These are phyloP conservation scores for Stegastes partitus DNA, from an alignment of 2,113 vertebrate species.

Conservation along the genomic window DNA sequence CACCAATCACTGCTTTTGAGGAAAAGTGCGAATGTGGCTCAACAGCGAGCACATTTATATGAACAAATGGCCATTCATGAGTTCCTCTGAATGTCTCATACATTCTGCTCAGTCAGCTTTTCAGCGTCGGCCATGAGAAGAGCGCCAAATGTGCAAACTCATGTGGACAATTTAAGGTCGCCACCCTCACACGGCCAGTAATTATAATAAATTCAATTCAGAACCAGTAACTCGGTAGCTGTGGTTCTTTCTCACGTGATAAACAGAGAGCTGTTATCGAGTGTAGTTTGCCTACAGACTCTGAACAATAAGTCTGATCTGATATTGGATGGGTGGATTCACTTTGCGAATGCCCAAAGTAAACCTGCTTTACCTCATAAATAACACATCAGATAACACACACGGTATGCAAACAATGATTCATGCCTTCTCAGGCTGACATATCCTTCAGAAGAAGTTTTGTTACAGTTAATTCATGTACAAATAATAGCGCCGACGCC, in stretches of 20 bases:
- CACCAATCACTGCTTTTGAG: conserved; percentile 4
- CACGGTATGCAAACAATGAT: conserved; percentile 44
- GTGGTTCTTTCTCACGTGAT: not conserved
- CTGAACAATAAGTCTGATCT: conserved; percentile 3
- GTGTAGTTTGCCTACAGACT: not conserved
- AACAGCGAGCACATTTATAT: conserved; percentile 52
- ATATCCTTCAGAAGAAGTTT: not conserved
- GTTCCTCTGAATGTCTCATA: conserved; percentile 44
- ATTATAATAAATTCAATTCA: conserved; percentile 19
- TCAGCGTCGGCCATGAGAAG: not conserved
- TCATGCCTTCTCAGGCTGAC: not conserved
- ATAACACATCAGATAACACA: not conserved
- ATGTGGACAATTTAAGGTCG: conserved; percentile 40
- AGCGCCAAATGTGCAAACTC: conserved; percentile 5
- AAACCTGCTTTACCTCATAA: conserved; percentile 1
- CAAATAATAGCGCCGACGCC: conserved; percentile 20
- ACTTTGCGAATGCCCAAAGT: conserved; percentile 2
- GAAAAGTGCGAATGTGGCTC: conserved; percentile 36
- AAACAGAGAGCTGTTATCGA: not conserved
- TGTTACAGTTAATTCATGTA: conserved; percentile 11
- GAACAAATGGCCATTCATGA: conserved; percentile 59
- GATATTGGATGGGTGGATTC: conserved; percentile 26
- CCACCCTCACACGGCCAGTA: conserved; percentile 20
- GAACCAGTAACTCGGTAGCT: not conserved
- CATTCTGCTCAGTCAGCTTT: conserved; percentile 44